phyloP scores from a whole-genome alignment of 23 tunicate genomes.

The Styela plicata region DNA sequence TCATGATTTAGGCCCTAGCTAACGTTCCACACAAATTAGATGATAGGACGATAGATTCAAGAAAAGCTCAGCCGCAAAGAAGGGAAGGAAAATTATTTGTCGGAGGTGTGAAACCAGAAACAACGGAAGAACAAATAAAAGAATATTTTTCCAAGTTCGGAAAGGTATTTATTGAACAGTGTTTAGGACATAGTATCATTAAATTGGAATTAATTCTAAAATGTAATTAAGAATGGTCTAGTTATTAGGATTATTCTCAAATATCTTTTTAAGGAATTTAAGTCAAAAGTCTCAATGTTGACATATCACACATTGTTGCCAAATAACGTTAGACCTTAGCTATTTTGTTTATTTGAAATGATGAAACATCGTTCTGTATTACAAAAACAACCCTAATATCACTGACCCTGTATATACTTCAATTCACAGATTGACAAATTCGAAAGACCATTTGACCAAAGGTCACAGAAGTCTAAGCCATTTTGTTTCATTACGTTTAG shows the following conservation, averaged over 20 bases:
- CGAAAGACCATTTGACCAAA: constrained; percentile 71
- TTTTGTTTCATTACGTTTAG: constrained; percentile 92
- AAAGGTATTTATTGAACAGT: constrained; percentile 41
- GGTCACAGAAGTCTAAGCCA: constrained; percentile 47
- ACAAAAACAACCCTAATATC: no score
- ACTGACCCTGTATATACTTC: no score
- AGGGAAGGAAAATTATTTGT: constrained; percentile 95
- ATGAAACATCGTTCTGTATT: no score
- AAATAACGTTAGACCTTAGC: no score
- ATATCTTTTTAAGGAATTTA: no score
- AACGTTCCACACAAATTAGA: constrained; percentile 49
- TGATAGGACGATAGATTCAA: constrained; percentile 92
- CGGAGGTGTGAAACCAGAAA: constrained; percentile 92
- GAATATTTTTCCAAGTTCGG: constrained; percentile 82
- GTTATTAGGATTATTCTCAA: neutral
- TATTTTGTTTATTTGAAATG: no score
- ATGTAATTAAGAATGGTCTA: neutral
- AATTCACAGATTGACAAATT: constrained; percentile 55
- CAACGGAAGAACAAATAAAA: constrained; percentile 58
- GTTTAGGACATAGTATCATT: neutral
- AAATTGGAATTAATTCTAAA: neutral
- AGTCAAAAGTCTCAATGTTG: no score
- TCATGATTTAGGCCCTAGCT: constrained; percentile 62
- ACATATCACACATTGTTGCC: no score
- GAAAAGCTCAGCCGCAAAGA: constrained; percentile 85